Base-by-base conservation (phyloP, 2,888 invertebrate species). In the Eurytoma californica region DNA sequence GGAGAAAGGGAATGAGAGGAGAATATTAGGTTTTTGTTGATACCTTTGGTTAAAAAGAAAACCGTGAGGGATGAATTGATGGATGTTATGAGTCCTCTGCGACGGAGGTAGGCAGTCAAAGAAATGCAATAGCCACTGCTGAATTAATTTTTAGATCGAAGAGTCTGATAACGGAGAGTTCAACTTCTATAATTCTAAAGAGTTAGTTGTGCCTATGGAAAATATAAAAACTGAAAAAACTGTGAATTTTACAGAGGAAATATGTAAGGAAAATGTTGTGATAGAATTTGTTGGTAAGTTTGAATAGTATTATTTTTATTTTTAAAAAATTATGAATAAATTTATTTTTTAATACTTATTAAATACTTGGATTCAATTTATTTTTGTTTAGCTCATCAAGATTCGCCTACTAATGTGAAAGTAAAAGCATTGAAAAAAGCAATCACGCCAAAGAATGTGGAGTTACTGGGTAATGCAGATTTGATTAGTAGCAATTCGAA, bases 391-490 rank as follows among this genome's bases (percentile, higher is more conserved):
- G 78, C 73, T 61, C 18, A 24, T 20, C 24, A 53, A 63, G 63
- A 20, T 69, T 55, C 28, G 28, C 58, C 51, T 13, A 58, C 24
- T 13, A 20, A 66, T 58, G 28, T 28, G n/a, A 47, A 77, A 65
- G 16, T 14, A 2, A 47, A 72, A 28, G 1, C 12, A 28, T 49
- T 16, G 49, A 30, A 20, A 14, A 68, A 47, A 57, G 14, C 49
- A 49, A 61, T 61, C 2, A 30, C 14, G 30, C 28, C 39, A 12
- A 63, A 63, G 47, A 47, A 63, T n/a, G 3, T 63, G n/a, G 18
- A 73, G n/a, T 72, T 61, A 57, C 53, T 30, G 24, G 70, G 68
- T 9, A 69, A 69, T 24, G 63, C 63, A 49, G 69, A 82, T 58
- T 73, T 77, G 13, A 75, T 72, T 53, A 61, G 66, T 14, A 80